Conservation (phyloP, 2,888 invertebrate genomes). For the Mylabris sibirica region DNA sequence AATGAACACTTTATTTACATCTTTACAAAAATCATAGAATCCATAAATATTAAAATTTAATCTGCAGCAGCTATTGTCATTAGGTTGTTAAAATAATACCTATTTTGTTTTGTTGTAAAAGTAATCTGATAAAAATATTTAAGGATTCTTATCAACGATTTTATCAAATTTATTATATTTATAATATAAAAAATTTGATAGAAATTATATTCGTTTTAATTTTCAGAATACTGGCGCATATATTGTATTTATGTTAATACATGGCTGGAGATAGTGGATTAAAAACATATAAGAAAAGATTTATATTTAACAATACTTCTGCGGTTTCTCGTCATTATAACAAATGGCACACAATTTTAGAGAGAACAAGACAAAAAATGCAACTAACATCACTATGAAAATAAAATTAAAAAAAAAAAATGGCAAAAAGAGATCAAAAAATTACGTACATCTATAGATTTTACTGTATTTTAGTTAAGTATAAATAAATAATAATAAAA, state of each 20-base stretch:
- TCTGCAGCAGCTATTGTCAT: background rate
- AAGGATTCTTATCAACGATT: background rate
- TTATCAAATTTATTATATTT: background rate
- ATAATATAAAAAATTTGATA: constrained; percentile 1
- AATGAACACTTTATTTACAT: constrained; percentile 33
- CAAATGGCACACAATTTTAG: constrained; percentile 36
- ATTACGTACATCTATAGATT: constrained; percentile 30
- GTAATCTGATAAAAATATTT: constrained; percentile 5
- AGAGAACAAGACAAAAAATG: background rate
- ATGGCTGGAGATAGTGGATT: constrained; percentile 36
- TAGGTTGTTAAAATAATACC: background rate
- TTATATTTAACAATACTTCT: constrained; percentile 6
- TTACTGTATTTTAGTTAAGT: constrained; percentile 36
- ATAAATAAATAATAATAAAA: constrained; percentile 29
- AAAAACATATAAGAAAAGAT: background rate
- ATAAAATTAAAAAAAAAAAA: constrained; percentile 29
- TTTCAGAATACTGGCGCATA: constrained; percentile 45
- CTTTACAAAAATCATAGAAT: constrained; percentile 5
- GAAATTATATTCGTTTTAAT: constrained; percentile 25
- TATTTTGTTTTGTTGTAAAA: background rate
- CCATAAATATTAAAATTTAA: constrained; percentile 15
- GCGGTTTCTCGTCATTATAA: background rate
- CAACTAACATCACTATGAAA: constrained; percentile 21
- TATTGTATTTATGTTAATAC: constrained; percentile 31
- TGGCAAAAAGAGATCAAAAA: constrained; percentile 45